Conservation (phyloP, 2,113 vertebrate genomes). For the Hemicordylus capensis region DNA sequence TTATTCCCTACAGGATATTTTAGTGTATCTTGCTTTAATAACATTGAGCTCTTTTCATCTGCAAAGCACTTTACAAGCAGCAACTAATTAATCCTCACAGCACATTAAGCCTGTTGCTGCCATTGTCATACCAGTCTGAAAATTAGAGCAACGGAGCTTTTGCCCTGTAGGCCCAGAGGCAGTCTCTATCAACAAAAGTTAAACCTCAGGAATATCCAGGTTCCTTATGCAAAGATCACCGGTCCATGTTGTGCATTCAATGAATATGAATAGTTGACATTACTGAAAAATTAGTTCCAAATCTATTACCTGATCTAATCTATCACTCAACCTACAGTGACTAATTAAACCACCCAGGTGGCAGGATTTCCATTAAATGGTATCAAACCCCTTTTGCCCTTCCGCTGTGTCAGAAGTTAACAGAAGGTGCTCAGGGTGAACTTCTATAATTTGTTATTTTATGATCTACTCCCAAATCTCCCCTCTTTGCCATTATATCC, state of each 20-base stretch:
- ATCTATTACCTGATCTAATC: background rate
- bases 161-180: background rate
- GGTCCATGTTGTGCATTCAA: background rate
- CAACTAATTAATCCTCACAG: slow-evolving; percentile 38
- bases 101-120: slow-evolving; percentile 12
- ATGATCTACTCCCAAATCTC: background rate
- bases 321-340: background rate
- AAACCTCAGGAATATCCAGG: background rate
- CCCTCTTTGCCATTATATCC: background rate
- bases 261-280: slow-evolving; percentile 26
- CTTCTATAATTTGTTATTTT: background rate
- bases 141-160: background rate
- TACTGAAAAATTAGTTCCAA: background rate
- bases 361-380: background rate
- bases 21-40: slow-evolving; percentile 24
- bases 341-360: background rate
- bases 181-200: background rate
- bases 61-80: slow-evolving; percentile 31
- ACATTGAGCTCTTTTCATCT: slow-evolving; percentile 35
- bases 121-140: background rate
- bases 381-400: background rate
- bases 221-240: rapidly evolving
- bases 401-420: background rate
- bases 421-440: background rate
- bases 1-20: slow-evolving; percentile 20